Evolutionary conservation across 2,113 vertebrate species (phyloP).

Genomic region (Thalassoma bifasciatum): DNA sequence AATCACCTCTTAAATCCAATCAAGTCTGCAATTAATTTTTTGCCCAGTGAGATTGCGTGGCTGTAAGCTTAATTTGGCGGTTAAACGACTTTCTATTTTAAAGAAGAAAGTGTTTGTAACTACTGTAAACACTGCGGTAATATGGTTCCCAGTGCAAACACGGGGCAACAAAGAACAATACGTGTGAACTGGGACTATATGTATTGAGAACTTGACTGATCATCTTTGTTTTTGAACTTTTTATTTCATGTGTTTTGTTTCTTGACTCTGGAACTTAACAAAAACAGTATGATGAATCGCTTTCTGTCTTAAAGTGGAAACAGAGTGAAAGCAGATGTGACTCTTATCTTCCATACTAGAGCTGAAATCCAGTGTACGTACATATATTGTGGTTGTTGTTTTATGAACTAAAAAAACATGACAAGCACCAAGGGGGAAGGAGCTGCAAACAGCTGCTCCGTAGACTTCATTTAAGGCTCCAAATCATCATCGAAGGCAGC

Average conservation of each 20-base stretch:
- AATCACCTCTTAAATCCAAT: no score
- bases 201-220: no score
- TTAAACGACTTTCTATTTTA: background rate
- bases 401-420: background rate
- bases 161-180: no score
- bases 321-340: background rate
- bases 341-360: conserved; percentile 2
- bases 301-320: background rate
- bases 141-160: no score
- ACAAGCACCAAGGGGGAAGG: background rate
- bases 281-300: no score
- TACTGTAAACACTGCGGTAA: no score
- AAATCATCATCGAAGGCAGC: conserved; percentile 52
- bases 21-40: background rate
- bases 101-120: background rate
- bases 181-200: no score
- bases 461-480: conserved; percentile 48
- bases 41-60: background rate
- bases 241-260: no score
- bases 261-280: no score
- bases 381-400: background rate
- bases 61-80: background rate
- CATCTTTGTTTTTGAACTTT: no score
- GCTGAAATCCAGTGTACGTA: background rate
- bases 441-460: conserved; percentile 52